Evolutionary conservation across 2,888 invertebrate genomes (phyloP), one percentile per base, ranked within the genome.

Genomic region (Brachylomia viminalis): DNA sequence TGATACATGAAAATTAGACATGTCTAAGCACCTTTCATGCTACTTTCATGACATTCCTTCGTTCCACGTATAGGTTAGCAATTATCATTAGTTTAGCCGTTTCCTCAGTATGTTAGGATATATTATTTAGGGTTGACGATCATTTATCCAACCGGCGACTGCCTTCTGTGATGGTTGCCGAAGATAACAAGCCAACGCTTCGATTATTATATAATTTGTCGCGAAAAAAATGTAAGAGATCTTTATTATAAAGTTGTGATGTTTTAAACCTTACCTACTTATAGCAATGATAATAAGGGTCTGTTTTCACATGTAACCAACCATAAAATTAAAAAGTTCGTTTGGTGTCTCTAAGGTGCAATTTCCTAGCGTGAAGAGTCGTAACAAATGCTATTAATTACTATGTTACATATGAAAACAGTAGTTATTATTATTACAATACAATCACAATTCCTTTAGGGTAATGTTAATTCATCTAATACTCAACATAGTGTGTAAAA

Each of bases 311-410:
- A 3, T 56, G 30, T 33, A 56, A 66, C 52, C n/a, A 73, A 33
- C 33, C 11, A 75, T 66, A 54, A 75, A 56, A 56, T 56, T 13
- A 33, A 52, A 72, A 54, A 20, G n/a, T 38, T n/a, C 6, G 13
- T 33, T 30, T 59, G 2, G 17, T 30, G 27, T 27, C n/a, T 75
- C 49, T 62, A 42, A n/a, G 13, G 42, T 56, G 56, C 49, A 49
- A 62, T 67, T 73, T 49, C 27, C 80, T 68, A 75, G 17, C 49
- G 79, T 79, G 75, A 49, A 54, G 15, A 10, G 17, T 70, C n/a
- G n/a, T 75, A 80, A 81, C 76, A 80, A 81, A 76, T 81, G 81
- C 68, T 68, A 33, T 72, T 33, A 66, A 11, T 64, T 45, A 42
- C 38, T 52, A 70, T 56, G 45, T 80, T 72, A 72, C 45, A 47